phyloP scores from a whole-genome alignment of 1,140 invertebrate species.

The Formica exsecta region DNA sequence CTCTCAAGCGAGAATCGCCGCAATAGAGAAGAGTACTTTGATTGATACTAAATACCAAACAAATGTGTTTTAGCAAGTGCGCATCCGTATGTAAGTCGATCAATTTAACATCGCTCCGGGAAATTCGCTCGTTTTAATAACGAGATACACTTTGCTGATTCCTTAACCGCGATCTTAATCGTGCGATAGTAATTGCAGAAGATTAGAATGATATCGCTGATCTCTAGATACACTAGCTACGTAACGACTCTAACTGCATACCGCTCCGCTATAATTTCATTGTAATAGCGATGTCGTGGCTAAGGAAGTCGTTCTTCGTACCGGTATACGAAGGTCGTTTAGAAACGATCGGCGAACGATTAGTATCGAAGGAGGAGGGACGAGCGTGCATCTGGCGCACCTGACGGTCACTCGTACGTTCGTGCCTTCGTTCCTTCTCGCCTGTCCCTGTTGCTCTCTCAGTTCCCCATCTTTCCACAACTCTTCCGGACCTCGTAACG shows the following conservation, averaged over 20 bases:
- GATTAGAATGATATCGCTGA: constrained; percentile 44
- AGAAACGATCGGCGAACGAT: constrained; percentile 84
- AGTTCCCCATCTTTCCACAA: constrained; percentile 70
- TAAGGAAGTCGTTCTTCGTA: constrained; percentile 43
- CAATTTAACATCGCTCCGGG: not conserved
- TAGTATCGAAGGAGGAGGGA: constrained; percentile 82
- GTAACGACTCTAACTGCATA: constrained; percentile 42
- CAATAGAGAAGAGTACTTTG: not conserved
- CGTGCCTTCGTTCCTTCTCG: constrained; percentile 66
- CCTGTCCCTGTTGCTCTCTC: constrained; percentile 69
- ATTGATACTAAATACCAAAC: not conserved
- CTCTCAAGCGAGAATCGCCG: not conserved
- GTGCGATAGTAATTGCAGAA: not conserved
- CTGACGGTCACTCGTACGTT: constrained; percentile 81
- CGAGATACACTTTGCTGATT: not conserved
- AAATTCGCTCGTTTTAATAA: constrained; percentile 1
- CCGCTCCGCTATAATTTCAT: constrained; percentile 53
- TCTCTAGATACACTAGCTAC: constrained; percentile 38
- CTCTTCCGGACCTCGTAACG: constrained; percentile 82
- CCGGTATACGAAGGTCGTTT: constrained; percentile 71
- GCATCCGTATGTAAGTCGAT: not conserved
- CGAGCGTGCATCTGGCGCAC: constrained; percentile 85
- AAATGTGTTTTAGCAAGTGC: not conserved
- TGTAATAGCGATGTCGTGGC: constrained; percentile 46
- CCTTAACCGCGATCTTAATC: constrained; percentile 6